These are phyloP conservation scores for Neolamprologus fasciatus DNA, from an alignment of 2,113 vertebrate genomes.

Conservation along the genomic window DNA sequence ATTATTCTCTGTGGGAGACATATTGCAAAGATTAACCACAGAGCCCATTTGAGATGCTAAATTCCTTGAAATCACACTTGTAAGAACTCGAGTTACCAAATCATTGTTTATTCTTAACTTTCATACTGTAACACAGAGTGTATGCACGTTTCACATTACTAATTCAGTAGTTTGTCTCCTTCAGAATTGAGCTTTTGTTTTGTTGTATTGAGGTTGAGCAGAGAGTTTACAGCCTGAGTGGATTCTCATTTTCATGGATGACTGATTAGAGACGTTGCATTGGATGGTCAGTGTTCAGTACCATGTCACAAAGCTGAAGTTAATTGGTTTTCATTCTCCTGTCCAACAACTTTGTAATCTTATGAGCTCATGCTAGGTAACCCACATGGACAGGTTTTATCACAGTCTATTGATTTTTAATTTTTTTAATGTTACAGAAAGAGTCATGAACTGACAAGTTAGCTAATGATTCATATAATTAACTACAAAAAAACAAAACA, in stretches of 20 bases:
- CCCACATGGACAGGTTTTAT: not conserved
- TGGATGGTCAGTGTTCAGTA: not conserved
- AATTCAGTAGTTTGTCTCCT: not conserved
- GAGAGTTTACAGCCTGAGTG: not conserved
- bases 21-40: not conserved
- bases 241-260: not conserved
- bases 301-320: not conserved
- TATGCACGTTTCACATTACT: not conserved
- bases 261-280: not conserved
- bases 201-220: no score
- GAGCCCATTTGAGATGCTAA: not conserved
- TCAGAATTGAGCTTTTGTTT: not conserved
- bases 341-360: not conserved
- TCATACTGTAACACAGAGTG: not conserved
- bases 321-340: not conserved
- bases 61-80: not conserved
- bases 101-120: not conserved
- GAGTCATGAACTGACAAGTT: not conserved
- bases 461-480: not conserved
- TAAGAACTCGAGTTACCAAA: not conserved
- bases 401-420: not conserved
- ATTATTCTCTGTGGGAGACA: not conserved
- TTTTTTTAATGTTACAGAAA: not conserved
- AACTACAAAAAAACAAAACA: not conserved
- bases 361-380: not conserved